Evolutionary conservation across 1,140 invertebrate genomes (phyloP).

Genomic region (Drosophila sturtevanti): DNA sequence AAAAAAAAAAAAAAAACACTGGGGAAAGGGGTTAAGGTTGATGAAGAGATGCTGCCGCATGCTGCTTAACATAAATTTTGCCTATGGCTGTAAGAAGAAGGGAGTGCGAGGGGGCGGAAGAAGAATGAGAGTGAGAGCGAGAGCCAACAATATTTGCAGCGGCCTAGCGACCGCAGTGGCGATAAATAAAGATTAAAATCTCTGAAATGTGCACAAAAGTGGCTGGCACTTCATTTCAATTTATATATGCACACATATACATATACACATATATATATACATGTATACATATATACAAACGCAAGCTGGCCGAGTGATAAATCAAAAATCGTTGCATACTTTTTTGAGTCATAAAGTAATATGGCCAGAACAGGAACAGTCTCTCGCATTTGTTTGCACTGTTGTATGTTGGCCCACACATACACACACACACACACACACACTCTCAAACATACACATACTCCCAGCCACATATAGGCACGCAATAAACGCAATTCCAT

Average conservation of each 20-base stretch:
- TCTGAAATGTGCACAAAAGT: slow-evolving; percentile 74
- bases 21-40: background rate
- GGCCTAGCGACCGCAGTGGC: slow-evolving; percentile 42
- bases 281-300: slow-evolving; percentile 1
- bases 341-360: slow-evolving; percentile 58
- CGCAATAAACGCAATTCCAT: slow-evolving; percentile 59
- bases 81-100: background rate
- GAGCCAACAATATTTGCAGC: slow-evolving; percentile 23
- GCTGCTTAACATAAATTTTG: slow-evolving; percentile 5
- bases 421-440: background rate
- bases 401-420: slow-evolving; percentile 6
- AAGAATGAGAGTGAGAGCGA: too few relatives aligned
- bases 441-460: background rate
- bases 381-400: slow-evolving; percentile 49
- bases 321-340: slow-evolving; percentile 74
- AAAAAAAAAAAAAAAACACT: slow-evolving; percentile 1
- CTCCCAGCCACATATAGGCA: background rate
- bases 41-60: background rate
- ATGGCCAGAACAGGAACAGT: slow-evolving; percentile 21
- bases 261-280: background rate
- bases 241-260: slow-evolving; percentile 56
- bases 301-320: slow-evolving; percentile 41
- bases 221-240: slow-evolving; percentile 78
- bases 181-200: slow-evolving; percentile 80
- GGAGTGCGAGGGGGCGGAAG: too few relatives aligned